Base-by-base conservation (phyloP, 2,888 invertebrate species). In the Charanyca ferruginea region DNA sequence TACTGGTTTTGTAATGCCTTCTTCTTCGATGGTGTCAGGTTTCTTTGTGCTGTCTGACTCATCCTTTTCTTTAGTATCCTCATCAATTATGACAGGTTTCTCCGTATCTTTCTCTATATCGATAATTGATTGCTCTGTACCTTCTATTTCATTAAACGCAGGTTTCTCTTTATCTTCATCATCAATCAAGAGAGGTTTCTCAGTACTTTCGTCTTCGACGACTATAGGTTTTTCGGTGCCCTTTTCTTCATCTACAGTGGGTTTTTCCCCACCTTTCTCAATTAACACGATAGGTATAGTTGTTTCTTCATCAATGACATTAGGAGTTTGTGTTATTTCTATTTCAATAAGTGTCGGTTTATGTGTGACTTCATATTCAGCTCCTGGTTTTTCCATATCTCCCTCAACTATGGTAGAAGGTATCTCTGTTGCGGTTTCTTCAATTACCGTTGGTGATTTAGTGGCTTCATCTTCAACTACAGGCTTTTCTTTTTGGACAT, bases 291-390 rank as follows among this genome's bases (percentile, higher is more conserved):
- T 0, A 32, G 49, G 53, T 25, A 47, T 47, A 20, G 44, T 42
- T 8, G 60, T 76, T 22, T 55, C 23, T 32, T 54, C 28, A 32
- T 54, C 59, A 25, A 25, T 18, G 4, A 61, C 20, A 57, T 8
- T 44, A 48, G 47, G 18, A 22, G 16, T 59, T 49, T 68, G 58
- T 44, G 80, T 75, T 44, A 20, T 61, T 49, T 61, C 38, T 42
- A 68, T 66, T 62, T 67, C 68, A 59, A 67, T 62, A 32, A 57
- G 41, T 41, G 42, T 52, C 5, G 73, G 54, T 65, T 59, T 59
- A 7, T 61, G 32, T 38, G 64, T 53, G 5, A 20, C 18, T 44
- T 42, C 45, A 16, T 73, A 62, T 55, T 66, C 69, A 59, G 67
- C 25, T 45, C 45, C 51, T 9, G 67, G 51, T 52, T 54, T 48